These are phyloP conservation scores for Chiloscyllium plagiosum DNA, from an alignment of 2,113 vertebrate species.

Conservation along the genomic window DNA sequence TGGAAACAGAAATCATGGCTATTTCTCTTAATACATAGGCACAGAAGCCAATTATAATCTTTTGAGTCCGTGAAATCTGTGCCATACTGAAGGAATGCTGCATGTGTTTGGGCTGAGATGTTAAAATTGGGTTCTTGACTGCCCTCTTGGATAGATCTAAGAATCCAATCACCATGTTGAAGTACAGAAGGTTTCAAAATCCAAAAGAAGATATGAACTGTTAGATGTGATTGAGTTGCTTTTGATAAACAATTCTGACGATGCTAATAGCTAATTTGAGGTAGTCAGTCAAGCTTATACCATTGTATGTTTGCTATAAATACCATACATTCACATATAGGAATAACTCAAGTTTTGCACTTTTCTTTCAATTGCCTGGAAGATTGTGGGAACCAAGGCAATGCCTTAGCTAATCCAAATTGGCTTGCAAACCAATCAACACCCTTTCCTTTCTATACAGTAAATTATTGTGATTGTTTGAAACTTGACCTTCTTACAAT, in stretches of 20 bases:
- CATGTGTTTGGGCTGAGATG: not conserved
- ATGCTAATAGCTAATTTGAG: too few relatives aligned
- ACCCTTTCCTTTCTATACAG: not conserved
- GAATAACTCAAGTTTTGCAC: not conserved
- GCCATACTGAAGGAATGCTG: not conserved
- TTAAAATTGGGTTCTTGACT: not conserved
- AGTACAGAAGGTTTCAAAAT: not conserved
- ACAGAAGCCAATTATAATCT: not conserved
- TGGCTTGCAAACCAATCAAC: too few relatives aligned
- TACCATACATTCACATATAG: too few relatives aligned
- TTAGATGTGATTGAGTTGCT: too few relatives aligned
- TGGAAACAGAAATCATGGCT: not conserved
- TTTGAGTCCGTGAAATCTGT: not conserved
- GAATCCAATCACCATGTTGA: not conserved
- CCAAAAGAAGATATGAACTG: not conserved
- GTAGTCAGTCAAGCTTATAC: too few relatives aligned
- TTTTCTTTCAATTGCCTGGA: too few relatives aligned
- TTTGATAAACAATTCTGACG: too few relatives aligned
- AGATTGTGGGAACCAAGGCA: too few relatives aligned
- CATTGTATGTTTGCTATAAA: too few relatives aligned
- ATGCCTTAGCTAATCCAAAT: too few relatives aligned
- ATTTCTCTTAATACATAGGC: not conserved
- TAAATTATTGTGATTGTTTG: not conserved
- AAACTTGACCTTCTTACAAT: not conserved
- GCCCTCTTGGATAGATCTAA: too few relatives aligned